Evolutionary conservation across 2,888 invertebrate genomes (phyloP).

Genomic region (Mimas tiliae): DNA sequence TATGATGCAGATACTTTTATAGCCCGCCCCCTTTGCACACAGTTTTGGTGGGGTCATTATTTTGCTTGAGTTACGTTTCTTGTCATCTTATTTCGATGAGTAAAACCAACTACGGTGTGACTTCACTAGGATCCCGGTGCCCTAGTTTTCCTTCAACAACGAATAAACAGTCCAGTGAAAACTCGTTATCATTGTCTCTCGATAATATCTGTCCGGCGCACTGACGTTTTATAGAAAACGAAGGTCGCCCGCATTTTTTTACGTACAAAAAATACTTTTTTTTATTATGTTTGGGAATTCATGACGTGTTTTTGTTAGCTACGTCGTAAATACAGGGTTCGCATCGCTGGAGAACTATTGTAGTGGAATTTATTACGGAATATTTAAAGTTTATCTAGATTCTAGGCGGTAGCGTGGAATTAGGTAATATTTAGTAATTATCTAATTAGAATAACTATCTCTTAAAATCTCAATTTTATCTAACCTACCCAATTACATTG

Average conservation of each 20-base stretch:
- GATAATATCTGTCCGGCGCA: slow-evolving; percentile 68
- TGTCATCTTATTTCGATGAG: too few species aligned
- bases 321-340: neutral
- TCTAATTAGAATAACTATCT: too few species aligned
- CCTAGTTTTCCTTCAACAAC: slow-evolving; percentile 47
- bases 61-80: too few species aligned
- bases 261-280: slow-evolving; percentile 1
- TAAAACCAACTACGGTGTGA: slow-evolving; percentile 47
- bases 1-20: too few species aligned
- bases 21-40: too few species aligned
- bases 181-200: slow-evolving; percentile 64
- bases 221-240: slow-evolving; percentile 41
- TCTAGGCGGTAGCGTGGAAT: too few species aligned
- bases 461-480: too few species aligned
- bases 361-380: neutral
- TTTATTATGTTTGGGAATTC: slow-evolving; percentile 24
- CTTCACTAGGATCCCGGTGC: slow-evolving; percentile 28
- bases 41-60: too few species aligned
- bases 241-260: neutral
- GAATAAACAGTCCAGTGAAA: slow-evolving; percentile 71
- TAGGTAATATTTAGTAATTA: too few species aligned
- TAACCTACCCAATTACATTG: too few species aligned
- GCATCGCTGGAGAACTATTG: neutral
- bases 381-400: too few species aligned
- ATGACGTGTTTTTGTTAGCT: neutral